phyloP scores from a whole-genome alignment of 2,888 invertebrate genomes.

The Rhagophthalmus giganteus region DNA sequence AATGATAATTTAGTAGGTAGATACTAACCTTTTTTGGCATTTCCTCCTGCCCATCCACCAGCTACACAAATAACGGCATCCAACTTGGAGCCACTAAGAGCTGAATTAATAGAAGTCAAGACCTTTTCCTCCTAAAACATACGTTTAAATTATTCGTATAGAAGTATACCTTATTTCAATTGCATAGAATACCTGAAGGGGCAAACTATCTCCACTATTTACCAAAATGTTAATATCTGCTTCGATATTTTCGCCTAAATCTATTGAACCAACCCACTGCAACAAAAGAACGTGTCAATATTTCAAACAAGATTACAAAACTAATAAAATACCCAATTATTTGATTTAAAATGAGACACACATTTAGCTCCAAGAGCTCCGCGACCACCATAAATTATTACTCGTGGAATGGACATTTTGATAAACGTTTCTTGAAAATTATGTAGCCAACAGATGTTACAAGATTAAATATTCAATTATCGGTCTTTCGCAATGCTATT shows the following conservation, averaged over 20 bases:
- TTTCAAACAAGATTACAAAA: no score
- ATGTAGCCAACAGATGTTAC: no score
- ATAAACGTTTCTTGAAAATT: no score
- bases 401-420: slow-evolving; percentile 60
- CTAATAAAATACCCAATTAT: slow-evolving; percentile 87
- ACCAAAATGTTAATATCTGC: slow-evolving; percentile 91
- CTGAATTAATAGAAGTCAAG: slow-evolving; percentile 64
- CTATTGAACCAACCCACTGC: slow-evolving; percentile 55
- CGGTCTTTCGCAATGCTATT: no score
- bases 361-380: slow-evolving; percentile 92
- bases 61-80: slow-evolving; percentile 98
- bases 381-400: slow-evolving; percentile 93
- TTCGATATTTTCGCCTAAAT: slow-evolving; percentile 54
- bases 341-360: slow-evolving; percentile 84
- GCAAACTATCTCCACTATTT: slow-evolving; percentile 74
- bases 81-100: slow-evolving; percentile 76
- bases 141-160: no score
- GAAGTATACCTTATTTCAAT: no score
- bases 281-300: slow-evolving; percentile 4
- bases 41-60: slow-evolving; percentile 98
- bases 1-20: no score
- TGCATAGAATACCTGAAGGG: slow-evolving; percentile 69
- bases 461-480: no score
- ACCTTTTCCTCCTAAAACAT: slow-evolving; percentile 68
- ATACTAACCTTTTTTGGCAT: slow-evolving; percentile 72